phyloP scores from a whole-genome alignment of 2,888 invertebrate genomes.

The Sicus ferrugineus region DNA sequence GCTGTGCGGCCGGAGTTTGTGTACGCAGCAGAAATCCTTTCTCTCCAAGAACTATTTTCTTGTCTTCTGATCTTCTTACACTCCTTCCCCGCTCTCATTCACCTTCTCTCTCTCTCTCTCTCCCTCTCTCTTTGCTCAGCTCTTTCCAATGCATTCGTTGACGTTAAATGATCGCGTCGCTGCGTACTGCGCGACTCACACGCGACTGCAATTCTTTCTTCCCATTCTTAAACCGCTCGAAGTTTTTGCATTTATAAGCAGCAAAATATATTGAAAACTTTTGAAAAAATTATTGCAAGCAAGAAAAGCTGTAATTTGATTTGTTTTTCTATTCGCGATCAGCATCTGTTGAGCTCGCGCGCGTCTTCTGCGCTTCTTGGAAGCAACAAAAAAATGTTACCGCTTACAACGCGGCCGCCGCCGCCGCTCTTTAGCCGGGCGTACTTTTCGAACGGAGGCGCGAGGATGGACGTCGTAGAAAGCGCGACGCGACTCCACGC shows the following conservation, averaged over 20 bases:
- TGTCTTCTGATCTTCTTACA: too few species aligned
- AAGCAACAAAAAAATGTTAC: not conserved
- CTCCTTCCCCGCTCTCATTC: too few species aligned
- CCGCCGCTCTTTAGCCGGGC: conserved; percentile 44
- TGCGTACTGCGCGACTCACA: not conserved
- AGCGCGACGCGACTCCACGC: conserved; percentile 40
- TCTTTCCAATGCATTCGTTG: not conserved
- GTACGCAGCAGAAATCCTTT: too few species aligned
- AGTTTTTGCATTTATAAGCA: not conserved
- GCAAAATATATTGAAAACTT: not conserved
- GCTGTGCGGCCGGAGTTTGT: too few species aligned
- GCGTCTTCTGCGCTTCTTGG: not conserved
- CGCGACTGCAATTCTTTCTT: not conserved
- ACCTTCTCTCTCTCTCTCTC: not conserved
- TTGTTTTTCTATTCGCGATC: not conserved
- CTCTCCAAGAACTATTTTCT: too few species aligned
- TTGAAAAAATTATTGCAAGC: too few species aligned
- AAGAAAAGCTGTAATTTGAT: not conserved
- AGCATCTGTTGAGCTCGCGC: not conserved
- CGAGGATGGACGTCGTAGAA: conserved; percentile 43
- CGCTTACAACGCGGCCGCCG: not conserved
- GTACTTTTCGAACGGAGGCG: conserved; percentile 47
- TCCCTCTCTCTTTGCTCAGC: not conserved
- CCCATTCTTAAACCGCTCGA: not conserved
- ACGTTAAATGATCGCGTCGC: not conserved